A percentile compares a stretch with the other conserved stretches of the same genome.
Evolutionary conservation across 2,113 vertebrate genomes (phyloP).

Genomic region (Pandion haliaetus): DNA sequence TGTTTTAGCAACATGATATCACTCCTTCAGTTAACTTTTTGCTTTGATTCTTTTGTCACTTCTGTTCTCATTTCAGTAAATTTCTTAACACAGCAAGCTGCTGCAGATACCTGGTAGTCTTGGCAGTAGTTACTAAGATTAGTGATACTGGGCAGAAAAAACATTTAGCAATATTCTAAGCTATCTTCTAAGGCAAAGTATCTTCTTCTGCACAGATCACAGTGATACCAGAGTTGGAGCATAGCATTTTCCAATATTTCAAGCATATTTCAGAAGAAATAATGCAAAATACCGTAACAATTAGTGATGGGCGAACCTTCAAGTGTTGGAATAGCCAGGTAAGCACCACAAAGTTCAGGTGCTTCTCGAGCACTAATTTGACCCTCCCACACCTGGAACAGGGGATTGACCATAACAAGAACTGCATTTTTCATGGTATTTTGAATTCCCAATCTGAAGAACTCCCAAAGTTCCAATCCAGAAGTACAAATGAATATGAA

Average conservation of each 20-base stretch:
- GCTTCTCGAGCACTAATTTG: not conserved
- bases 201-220: not conserved
- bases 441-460: not conserved
- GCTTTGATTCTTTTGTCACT: not conserved
- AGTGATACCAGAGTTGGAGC: not conserved
- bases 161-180: not conserved
- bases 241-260: slow-evolving; percentile 1
- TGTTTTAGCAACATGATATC: not conserved
- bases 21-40: not conserved
- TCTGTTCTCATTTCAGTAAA: not conserved
- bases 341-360: not conserved
- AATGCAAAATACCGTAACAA: not conserved
- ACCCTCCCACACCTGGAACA: not conserved
- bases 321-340: not conserved
- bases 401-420: not conserved
- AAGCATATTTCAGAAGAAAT: not conserved
- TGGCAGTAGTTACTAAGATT: not conserved
- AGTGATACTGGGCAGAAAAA: not conserved
- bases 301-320: slow-evolving; percentile 65
- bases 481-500: not conserved
- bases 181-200: not conserved
- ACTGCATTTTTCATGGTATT: not conserved
- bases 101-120: not conserved
- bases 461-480: not conserved
- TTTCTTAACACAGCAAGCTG: not conserved